phyloP scores from a whole-genome alignment of 2,113 vertebrate species.

The Amblyopsis rosae region DNA sequence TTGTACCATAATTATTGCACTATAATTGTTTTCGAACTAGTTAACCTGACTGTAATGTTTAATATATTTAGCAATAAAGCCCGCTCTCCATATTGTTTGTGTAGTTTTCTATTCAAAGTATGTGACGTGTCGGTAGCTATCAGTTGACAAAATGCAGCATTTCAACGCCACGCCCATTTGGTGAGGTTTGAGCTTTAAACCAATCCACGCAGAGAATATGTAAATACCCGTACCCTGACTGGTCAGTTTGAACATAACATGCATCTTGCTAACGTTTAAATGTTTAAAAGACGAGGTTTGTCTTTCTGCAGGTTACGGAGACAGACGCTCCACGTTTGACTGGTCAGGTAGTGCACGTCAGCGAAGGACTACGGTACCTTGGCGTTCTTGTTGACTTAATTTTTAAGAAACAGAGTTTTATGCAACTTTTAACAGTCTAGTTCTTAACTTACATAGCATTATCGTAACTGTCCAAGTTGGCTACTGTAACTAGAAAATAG shows the following conservation, averaged over 20 bases:
- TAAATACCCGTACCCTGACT: slow-evolving; percentile 46
- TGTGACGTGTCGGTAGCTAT: too few species aligned
- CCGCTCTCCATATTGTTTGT: slow-evolving; percentile 56
- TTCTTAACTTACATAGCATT: too few species aligned
- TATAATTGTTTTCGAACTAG: slow-evolving; percentile 74
- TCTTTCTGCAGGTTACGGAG: background rate
- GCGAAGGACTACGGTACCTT: background rate
- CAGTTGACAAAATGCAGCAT: background rate
- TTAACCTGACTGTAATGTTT: slow-evolving; percentile 72
- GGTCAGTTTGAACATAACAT: slow-evolving; percentile 71
- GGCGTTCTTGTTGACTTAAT: too few species aligned
- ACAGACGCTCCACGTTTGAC: rapidly evolving
- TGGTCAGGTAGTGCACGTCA: slow-evolving; percentile 24
- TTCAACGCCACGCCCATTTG: slow-evolving; percentile 5
- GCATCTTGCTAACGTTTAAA: slow-evolving; percentile 66
- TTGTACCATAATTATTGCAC: slow-evolving; percentile 79
- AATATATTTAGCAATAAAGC: slow-evolving; percentile 81
- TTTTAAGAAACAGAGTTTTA: too few species aligned
- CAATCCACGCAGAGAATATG: slow-evolving; percentile 54
- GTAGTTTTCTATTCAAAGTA: too few species aligned
- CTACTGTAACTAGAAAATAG: too few species aligned
- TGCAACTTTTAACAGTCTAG: too few species aligned
- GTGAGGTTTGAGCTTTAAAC: background rate
- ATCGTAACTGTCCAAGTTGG: too few species aligned
- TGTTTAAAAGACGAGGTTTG: slow-evolving; percentile 45